Conservation (phyloP, 2,888 invertebrate species). For the Synergus japonicus region DNA sequence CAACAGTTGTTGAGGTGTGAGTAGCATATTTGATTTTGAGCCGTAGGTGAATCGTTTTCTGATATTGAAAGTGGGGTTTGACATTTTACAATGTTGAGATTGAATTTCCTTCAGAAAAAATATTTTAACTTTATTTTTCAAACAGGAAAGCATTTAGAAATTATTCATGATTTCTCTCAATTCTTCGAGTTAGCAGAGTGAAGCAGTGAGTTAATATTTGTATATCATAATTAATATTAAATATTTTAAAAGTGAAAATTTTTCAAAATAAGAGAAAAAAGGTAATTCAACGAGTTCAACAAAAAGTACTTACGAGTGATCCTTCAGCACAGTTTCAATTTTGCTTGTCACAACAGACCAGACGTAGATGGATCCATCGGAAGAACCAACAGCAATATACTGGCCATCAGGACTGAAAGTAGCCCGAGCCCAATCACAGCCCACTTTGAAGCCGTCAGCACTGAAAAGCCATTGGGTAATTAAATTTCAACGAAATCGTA, state of each 20-base stretch:
- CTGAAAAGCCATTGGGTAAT: slow-evolving; percentile 79
- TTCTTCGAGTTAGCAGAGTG: background rate
- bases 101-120: background rate
- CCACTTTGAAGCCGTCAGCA: slow-evolving; percentile 96
- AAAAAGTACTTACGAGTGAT: slow-evolving; percentile 85
- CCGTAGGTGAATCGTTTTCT: background rate
- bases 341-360: slow-evolving; percentile 91
- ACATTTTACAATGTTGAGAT: background rate
- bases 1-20: slow-evolving; percentile 21
- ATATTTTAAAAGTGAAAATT: background rate
- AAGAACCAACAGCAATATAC: slow-evolving; percentile 93
- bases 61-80: background rate
- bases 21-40: slow-evolving; percentile 27
- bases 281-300: slow-evolving; percentile 48
- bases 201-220: background rate
- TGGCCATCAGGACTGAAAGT: slow-evolving; percentile 94
- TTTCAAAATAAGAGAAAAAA: background rate
- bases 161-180: too few relatives aligned
- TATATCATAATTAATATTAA: background rate
- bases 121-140: too few relatives aligned
- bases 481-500: slow-evolving; percentile 1
- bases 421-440: slow-evolving; percentile 96
- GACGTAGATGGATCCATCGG: slow-evolving; percentile 93
- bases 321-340: slow-evolving; percentile 88
- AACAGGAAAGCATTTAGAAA: too few relatives aligned